These are phyloP conservation scores for Pilophorus perplexus DNA, from an alignment of 2,888 invertebrate genomes.

Conservation along the genomic window DNA sequence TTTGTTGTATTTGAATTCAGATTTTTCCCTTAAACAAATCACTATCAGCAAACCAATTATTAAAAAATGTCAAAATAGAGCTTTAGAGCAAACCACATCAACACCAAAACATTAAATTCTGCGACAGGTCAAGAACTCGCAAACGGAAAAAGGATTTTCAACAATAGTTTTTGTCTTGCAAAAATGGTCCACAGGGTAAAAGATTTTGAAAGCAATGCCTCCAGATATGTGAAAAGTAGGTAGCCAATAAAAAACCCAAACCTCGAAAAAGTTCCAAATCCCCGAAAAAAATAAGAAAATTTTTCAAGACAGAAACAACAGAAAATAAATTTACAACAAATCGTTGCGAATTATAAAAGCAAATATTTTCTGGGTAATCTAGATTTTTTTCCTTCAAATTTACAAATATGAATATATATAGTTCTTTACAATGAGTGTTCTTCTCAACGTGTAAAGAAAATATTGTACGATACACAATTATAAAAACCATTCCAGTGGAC, in stretches of 20 bases:
- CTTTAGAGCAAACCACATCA: too few species aligned
- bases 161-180: constrained; percentile 6
- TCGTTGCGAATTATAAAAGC: constrained; percentile 20
- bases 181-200: constrained; percentile 22
- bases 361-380: constrained; percentile 18
- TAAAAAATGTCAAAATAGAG: too few species aligned
- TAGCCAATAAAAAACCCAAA: background rate
- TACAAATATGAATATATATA: too few species aligned
- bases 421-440: constrained; percentile 29
- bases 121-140: too few species aligned
- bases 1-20: too few species aligned
- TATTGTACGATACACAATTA: constrained; percentile 30
- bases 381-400: constrained; percentile 26
- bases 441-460: constrained; percentile 33
- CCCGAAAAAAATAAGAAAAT: too few species aligned
- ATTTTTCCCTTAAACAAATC: too few species aligned
- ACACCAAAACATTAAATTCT: too few species aligned
- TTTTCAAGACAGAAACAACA: too few species aligned
- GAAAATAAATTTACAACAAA: constrained; percentile 4
- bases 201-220: constrained; percentile 20
- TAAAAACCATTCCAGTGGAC: constrained; percentile 34
- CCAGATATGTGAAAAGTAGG: constrained; percentile 17
- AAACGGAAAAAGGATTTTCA: too few species aligned
- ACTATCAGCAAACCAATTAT: too few species aligned
- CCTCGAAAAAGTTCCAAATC: too few species aligned